phyloP scores from a whole-genome alignment of 2,797 vertebrate species.

The Centroberyx gerrardi region DNA sequence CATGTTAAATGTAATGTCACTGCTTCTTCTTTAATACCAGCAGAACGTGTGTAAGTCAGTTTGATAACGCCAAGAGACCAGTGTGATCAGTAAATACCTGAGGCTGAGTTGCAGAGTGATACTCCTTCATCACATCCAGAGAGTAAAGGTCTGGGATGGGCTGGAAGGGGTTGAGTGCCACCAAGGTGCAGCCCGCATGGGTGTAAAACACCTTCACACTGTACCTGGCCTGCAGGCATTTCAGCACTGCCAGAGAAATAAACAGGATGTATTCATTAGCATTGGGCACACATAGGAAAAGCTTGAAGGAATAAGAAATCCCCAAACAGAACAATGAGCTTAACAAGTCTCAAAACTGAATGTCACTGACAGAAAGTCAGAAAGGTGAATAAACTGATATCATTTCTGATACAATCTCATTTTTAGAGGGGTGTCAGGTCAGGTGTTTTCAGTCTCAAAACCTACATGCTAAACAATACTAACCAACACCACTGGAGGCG shows the following conservation, averaged over 20 bases:
- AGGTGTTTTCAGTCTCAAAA: too few species aligned
- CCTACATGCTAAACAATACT: too few species aligned
- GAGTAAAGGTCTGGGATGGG: slow-evolving; percentile 91
- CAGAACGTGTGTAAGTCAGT: neutral
- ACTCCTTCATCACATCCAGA: slow-evolving; percentile 92
- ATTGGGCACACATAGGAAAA: slow-evolving; percentile 15
- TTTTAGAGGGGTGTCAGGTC: too few species aligned
- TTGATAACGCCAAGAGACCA: neutral
- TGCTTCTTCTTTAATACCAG: neutral
- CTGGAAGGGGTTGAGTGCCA: slow-evolving; percentile 97
- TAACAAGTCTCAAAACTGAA: too few species aligned
- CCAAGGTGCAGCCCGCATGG: slow-evolving; percentile 95
- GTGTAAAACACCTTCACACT: slow-evolving; percentile 91
- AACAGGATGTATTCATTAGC: slow-evolving; percentile 15
- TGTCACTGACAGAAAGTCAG: too few species aligned
- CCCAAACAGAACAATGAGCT: too few species aligned
- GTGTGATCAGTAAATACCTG: slow-evolving; percentile 86
- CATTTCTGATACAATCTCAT: too few species aligned
- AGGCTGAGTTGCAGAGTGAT: slow-evolving; percentile 89
- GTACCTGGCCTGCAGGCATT: slow-evolving; percentile 96
- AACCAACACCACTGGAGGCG: too few species aligned
- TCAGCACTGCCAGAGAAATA: slow-evolving; percentile 88
- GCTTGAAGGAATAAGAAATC: too few species aligned
- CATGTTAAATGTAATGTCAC: neutral
- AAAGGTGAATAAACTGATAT: too few species aligned